These are phyloP conservation scores for Plutella xylostella DNA, from an alignment of 2,888 invertebrate species.

Conservation along the genomic window DNA sequence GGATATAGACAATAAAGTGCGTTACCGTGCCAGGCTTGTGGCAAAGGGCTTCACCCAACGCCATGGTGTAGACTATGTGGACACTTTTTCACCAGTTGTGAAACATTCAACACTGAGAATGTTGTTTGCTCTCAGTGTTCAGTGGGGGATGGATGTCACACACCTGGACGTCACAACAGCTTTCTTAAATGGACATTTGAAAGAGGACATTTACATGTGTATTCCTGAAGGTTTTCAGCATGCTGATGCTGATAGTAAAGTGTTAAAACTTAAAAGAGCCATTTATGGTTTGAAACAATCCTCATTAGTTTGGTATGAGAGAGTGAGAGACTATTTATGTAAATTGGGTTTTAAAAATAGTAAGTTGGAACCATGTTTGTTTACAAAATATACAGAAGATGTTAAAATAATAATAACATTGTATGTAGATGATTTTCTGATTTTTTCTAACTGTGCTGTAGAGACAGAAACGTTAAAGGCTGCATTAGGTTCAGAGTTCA, in stretches of 20 bases:
- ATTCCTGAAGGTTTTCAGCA: neutral
- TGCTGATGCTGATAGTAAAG: neutral
- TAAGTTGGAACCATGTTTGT: conserved; percentile 1
- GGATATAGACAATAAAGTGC: conserved; percentile 11
- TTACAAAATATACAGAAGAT: neutral
- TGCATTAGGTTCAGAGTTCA: neutral
- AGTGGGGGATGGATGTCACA: neutral
- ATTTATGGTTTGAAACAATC: conserved; percentile 6
- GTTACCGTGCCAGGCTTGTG: conserved; percentile 14
- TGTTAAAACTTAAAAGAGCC: conserved; percentile 1
- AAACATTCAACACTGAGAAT: neutral
- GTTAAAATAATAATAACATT: neutral
- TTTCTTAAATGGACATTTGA: neutral
- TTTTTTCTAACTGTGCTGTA: neutral
- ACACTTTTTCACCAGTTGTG: neutral
- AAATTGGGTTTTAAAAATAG: neutral
- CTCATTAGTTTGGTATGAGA: neutral
- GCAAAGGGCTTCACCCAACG: conserved; percentile 12
- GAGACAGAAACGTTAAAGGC: neutral
- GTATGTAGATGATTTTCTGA: conserved; percentile 5
- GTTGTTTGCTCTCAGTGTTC: neutral
- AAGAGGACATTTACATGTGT: neutral
- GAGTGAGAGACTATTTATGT: neutral
- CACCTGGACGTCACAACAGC: conserved; percentile 1
- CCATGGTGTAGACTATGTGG: neutral